These are phyloP conservation scores for Vireo griseus DNA, from an alignment of 2,797 vertebrate species.

Conservation along the genomic window DNA sequence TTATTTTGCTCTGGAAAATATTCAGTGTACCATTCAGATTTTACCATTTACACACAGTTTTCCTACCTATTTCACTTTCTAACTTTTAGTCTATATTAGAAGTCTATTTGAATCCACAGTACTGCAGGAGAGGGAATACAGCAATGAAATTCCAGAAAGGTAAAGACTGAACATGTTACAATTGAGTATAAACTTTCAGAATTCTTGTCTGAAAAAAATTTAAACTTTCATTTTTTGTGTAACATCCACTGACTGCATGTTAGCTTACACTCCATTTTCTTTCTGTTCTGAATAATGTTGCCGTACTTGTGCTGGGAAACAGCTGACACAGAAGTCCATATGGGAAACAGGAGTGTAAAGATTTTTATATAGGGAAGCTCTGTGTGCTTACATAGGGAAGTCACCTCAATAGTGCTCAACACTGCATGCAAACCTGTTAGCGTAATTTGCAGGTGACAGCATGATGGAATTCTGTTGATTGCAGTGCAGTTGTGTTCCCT, in stretches of 20 bases:
- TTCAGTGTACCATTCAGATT: neutral
- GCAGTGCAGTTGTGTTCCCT: neutral
- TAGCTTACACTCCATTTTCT: neutral
- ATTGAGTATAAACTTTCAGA: neutral
- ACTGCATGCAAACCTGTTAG: neutral
- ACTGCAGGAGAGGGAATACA: neutral
- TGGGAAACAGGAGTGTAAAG: neutral
- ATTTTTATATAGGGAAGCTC: neutral
- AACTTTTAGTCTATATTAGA: neutral
- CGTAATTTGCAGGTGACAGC: neutral
- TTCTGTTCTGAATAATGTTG: neutral
- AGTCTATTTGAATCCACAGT: neutral
- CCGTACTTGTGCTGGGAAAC: neutral
- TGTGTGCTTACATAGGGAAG: neutral
- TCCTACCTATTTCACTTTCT: neutral
- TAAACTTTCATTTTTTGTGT: neutral
- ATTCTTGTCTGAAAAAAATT: neutral
- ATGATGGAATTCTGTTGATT: constrained; percentile 13
- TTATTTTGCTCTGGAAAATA: neutral
- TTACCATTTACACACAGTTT: neutral
- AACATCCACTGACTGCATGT: neutral
- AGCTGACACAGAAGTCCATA: neutral
- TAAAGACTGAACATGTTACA: neutral
- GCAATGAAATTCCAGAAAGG: neutral
- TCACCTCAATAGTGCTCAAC: neutral